Conservation (phyloP, 1,140 invertebrate genomes). For the Cephus cinctus region DNA sequence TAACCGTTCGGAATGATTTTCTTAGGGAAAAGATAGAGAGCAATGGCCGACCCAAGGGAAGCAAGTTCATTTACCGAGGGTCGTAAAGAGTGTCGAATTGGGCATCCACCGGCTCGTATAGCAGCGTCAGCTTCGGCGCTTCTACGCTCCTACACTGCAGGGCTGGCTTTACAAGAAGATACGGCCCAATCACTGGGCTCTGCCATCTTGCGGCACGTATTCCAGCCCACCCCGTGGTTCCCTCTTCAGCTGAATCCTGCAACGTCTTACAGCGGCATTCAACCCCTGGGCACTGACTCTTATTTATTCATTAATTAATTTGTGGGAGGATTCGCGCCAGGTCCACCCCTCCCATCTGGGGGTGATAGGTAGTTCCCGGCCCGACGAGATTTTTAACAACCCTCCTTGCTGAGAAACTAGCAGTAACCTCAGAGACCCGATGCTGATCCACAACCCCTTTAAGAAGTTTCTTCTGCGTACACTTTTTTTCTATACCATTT, state of each 20-base stretch:
- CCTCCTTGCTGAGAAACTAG: too few relatives aligned
- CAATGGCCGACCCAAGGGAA: not conserved
- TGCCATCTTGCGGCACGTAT: conserved; percentile 8
- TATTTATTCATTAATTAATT: conserved; percentile 14
- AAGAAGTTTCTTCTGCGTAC: too few relatives aligned
- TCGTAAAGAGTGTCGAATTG: conserved; percentile 31
- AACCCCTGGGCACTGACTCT: too few relatives aligned
- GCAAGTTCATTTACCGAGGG: conserved; percentile 25
- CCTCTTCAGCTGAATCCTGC: conserved; percentile 7
- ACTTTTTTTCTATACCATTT: too few relatives aligned
- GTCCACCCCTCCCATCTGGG: not conserved
- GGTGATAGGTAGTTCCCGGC: not conserved
- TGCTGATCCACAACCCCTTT: too few relatives aligned
- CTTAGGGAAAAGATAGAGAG: too few relatives aligned
- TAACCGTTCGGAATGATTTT: too few relatives aligned
- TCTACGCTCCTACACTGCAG: conserved; percentile 7
- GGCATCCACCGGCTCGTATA: conserved; percentile 20
- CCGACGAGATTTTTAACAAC: not conserved
- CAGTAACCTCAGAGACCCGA: too few relatives aligned
- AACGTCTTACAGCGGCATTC: too few relatives aligned
- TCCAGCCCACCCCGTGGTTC: conserved; percentile 10
- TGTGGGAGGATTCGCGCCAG: not conserved
- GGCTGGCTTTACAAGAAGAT: conserved; percentile 33
- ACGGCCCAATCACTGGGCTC: conserved; percentile 21
- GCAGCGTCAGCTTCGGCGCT: conserved; percentile 22